Base-by-base conservation (phyloP, 1,140 invertebrate species). In the Teleopsis dalmanni region DNA sequence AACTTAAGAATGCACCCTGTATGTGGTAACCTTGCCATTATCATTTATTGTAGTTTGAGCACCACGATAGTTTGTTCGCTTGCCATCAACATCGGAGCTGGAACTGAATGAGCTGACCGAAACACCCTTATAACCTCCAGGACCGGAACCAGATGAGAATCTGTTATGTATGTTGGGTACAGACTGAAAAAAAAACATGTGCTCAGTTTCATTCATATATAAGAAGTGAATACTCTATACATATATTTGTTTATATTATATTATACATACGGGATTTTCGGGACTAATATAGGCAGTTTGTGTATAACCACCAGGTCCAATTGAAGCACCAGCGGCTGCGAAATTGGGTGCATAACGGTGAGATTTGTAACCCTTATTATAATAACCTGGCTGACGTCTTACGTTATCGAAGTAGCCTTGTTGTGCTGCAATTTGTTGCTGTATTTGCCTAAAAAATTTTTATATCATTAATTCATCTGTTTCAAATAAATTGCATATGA, bases 21-120 rank as follows among this genome's bases (percentile, higher is more conserved):
- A 81, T 47, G 75, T 74, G 25, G 76, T 79, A 38, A 85, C 68
- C 57, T 80, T 80, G 57, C 84, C 84, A 56, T 87, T 83, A 52
- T 86, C 80, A 55, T 86, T 84, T 37, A 86, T 75, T 3, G 79
- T 76, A 8, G 84, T 83, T 29, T 78, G 76, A 2, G 83, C 76
- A 18, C 73, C 65, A 49, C 82, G 78, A 36, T 69, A 72, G 16
- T 65, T 73, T 31, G 67, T 62, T 19, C 72, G 69, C 46, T 81
- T 75, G 19, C 84, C 84, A 57, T 82, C 75, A 2, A 78, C 62
- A 48, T 80, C 78, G 0, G 72, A 63, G 2, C 73, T 75, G 2
- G 73, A 73, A 36, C 78, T 76, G 25, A 74, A 79, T 10, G 81
- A 83, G 2, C 80, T 81, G n/a, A 79, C 76, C 18, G 79, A 83